Evolutionary conservation across 37 sponge, comb jelly and placozoan genomes (phyloP), one percentile per base, ranked within the genome.

Genomic region (Diacarnus erythraeanus): DNA sequence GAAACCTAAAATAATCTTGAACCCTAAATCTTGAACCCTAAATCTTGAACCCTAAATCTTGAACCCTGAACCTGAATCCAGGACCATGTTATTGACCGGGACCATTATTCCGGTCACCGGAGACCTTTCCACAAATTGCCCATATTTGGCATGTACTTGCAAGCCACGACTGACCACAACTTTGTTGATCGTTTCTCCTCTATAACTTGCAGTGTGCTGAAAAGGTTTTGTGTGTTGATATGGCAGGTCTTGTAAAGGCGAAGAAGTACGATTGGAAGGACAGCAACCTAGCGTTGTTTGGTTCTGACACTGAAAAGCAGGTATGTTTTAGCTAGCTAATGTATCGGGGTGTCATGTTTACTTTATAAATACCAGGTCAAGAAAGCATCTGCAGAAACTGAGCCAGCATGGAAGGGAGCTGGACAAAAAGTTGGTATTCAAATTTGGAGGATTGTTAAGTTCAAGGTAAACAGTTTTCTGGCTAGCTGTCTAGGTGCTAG

Each of bases 261-360:
- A 95, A 92, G 89, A 90, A 98, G 76, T 98, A 93, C 71, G 94
- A 98, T 85, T 98, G 96, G 95, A 90, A 95, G 81, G 98, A 98
- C 90, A 95, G 94, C 85, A 98, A 98, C 75, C 71, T 98, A 10
- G 92, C 98, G 1, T 88, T 98, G 66, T 95, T 98, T 57, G 98
- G 98, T 17, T 98, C 98, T 20, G 98, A 98, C 75, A 82, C 87
- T 0, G 97, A 97, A 71, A 81, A 71, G 41, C 59, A 94, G 67
- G 95, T 94, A 59, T 43, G 20, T 15, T 56, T 56, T 56, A 56
- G 57, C 57, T 56, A 56, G 57, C 57, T 56, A 15, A 56, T 56
- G n/a, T n/a, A n/a, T n/a, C n/a, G n/a, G n/a, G n/a, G n/a, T n/a
- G n/a, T n/a, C 65, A 64, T 8, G 8, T 27, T 69, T 69, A 12